Evolutionary conservation across 2,888 invertebrate genomes (phyloP), one percentile per base, ranked within the genome.

Genomic region (Ectemnius continuus): DNA sequence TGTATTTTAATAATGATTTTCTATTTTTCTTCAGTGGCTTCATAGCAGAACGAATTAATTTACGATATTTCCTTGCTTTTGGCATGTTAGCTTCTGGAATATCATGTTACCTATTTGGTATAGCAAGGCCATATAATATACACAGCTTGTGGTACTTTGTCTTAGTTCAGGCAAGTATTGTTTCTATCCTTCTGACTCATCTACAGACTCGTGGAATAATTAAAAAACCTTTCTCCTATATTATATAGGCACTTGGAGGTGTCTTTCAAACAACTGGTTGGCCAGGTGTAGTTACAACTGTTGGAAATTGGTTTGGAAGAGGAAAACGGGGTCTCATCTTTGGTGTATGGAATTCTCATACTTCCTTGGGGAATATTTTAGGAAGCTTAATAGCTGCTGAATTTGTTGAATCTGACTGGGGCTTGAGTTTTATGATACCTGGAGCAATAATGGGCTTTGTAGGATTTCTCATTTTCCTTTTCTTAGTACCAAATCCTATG

Each of bases 291-390:
- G 98, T 99, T 0, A 93, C 95, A 0, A 95, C 96, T 2, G 95
- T 99, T 62, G 97, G 97, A n/a, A 97, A 98, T 88, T 99, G 99
- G 99, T 98, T 97, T 92, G 98, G 98, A 0, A 97, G 96, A 91
- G 94, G 95, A 48, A 98, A 97, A 91, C 93, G 96, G 79, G 97
- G 97, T 0, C 92, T 99, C 26, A 97, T 99, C 76, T 98, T 98
- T 91, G 99, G 99, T 13, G 93, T 98, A 5, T 99, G 99, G 99
- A 99, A 99, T 91, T 97, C 98, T 0, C 98, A 99, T 86, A 98
- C 98, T 0, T 98, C 98, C 0, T 93, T 99, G 11, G 99, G 99
- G 48, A 99, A 99, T 90, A 98, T 99, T 86, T 90, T 98, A 70
- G 98, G 98, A 88, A 94, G 96, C 0, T 88, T 98, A n/a, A 95